Evolutionary conservation across 2,113 vertebrate genomes (phyloP).

Genomic region (Cyanoramphus novaezelandiae): DNA sequence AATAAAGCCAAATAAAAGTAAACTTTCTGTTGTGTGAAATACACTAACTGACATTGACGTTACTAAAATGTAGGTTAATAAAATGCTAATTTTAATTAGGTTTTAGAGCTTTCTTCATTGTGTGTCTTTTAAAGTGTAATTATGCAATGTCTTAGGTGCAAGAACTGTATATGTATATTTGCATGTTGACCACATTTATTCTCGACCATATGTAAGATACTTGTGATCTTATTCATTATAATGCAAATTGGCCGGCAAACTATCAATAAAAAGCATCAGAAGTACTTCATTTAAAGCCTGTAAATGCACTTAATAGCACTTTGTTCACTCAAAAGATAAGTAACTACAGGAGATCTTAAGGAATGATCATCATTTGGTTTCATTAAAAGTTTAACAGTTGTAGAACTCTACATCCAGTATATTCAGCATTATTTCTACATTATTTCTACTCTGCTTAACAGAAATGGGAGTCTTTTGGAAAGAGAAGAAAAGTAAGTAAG

Average conservation of each 20-base stretch:
- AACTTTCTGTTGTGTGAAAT: neutral
- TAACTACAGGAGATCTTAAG: slow-evolving; percentile 59
- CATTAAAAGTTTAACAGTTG: neutral
- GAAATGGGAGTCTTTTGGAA: neutral
- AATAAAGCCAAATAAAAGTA: neutral
- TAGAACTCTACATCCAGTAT: neutral
- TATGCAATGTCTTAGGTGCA: neutral
- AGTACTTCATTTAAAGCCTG: slow-evolving; percentile 79
- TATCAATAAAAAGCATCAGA: slow-evolving; percentile 76
- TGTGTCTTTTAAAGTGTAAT: neutral
- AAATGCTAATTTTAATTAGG: neutral
- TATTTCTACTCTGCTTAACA: neutral
- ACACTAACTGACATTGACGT: neutral
- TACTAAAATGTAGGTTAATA: neutral
- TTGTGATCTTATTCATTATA: slow-evolving; percentile 17
- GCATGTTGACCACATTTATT: slow-evolving; percentile 9
- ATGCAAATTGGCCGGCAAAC: slow-evolving; percentile 42
- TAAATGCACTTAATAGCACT: slow-evolving; percentile 83
- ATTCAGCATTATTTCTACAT: too few relatives aligned
- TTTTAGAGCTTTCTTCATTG: neutral
- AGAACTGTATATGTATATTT: neutral
- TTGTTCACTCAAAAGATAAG: slow-evolving; percentile 76
- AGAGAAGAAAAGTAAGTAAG: neutral
- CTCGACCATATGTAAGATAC: neutral
- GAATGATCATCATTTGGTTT: neutral